Evolutionary conservation across 1,140 invertebrate species (phyloP).

Genomic region (Venturia canescens): DNA sequence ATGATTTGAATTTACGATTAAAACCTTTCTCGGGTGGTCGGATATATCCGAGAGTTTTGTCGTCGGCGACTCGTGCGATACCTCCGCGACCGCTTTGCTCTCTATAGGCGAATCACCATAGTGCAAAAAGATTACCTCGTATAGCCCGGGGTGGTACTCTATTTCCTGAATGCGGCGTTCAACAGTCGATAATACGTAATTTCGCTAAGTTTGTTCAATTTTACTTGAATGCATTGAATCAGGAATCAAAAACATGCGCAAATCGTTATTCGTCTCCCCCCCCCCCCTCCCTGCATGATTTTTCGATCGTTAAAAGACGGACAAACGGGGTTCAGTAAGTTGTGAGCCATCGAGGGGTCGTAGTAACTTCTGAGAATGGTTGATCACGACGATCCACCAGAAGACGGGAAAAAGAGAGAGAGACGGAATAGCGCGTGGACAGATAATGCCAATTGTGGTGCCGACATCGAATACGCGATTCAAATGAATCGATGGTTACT

Average conservation of each 20-base stretch:
- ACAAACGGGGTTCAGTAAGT: background rate
- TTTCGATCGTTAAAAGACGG: background rate
- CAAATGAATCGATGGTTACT: slow-evolving; percentile 58
- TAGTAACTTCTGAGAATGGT: background rate
- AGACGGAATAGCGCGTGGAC: background rate
- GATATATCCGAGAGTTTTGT: too few relatives aligned
- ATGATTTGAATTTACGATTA: too few relatives aligned
- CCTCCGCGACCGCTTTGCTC: too few relatives aligned
- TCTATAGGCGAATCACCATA: too few relatives aligned
- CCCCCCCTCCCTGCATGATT: background rate
- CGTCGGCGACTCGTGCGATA: too few relatives aligned
- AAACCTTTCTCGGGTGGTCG: too few relatives aligned
- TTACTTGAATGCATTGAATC: background rate
- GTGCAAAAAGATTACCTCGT: too few relatives aligned
- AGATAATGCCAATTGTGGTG: slow-evolving; percentile 38
- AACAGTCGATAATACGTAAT: background rate
- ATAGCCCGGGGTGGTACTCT: background rate
- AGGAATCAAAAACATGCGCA: background rate
- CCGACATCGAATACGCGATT: slow-evolving; percentile 55
- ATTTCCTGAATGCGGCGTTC: background rate
- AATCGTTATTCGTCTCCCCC: background rate
- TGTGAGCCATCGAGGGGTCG: background rate
- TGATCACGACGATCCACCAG: background rate
- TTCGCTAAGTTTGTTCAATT: background rate
- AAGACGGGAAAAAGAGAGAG: too few relatives aligned